Base-by-base conservation (phyloP, 2,113 vertebrate species). In the Lepisosteus osseus region DNA sequence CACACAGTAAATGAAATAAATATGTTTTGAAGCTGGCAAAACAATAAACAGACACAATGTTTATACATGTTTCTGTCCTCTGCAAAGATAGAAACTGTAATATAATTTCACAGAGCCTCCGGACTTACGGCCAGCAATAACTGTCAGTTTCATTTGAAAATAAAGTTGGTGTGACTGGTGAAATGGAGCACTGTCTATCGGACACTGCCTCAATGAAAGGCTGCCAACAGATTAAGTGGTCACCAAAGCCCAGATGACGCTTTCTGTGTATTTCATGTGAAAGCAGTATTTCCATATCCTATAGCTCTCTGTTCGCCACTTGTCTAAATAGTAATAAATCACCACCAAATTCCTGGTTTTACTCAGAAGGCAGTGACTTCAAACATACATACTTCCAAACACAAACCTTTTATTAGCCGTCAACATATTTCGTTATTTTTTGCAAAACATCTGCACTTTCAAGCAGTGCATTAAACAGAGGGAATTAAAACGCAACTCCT, bases 251-350 rank as follows among this genome's bases (percentile, higher is more conserved):
- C 61, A 72, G 72, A 79, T 84, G 76, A 86, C 43, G 76, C 86
- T 76, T 68, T 82, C 73, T 80, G 73, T 81, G 78, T 78, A 79
- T 85, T 89, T 87, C 79, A 80, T 75, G 83, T 85, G 83, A 85
- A 90, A 79, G 72, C 84, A 80, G 65, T 72, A 86, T 87, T 89
- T 88, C 80, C 79, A 86, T 82, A 84, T 85, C 86, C 78, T 77
- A 77, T 78, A 82, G 83, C 65, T 72, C 85, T 90, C 92, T 91
- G 90, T 84, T 93, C 83, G 0, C 91, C 94, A 93, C 92, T 95
- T 96, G 94, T 95, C 89, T 86, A 96, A 95, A 95, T 90, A 96
- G 83, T 82, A 80, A 85, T 94, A 94, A 94, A 95, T 96, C 93
- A 93, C 70, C 15, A 54, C 77, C 73, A 78, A 87, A 94, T 91